Percentiles rank a stretch among this genome's conserved stretches.
These are phyloP conservation scores for Pandemis cinnamomeana DNA, from an alignment of 2,888 invertebrate species.

Conservation along the genomic window DNA sequence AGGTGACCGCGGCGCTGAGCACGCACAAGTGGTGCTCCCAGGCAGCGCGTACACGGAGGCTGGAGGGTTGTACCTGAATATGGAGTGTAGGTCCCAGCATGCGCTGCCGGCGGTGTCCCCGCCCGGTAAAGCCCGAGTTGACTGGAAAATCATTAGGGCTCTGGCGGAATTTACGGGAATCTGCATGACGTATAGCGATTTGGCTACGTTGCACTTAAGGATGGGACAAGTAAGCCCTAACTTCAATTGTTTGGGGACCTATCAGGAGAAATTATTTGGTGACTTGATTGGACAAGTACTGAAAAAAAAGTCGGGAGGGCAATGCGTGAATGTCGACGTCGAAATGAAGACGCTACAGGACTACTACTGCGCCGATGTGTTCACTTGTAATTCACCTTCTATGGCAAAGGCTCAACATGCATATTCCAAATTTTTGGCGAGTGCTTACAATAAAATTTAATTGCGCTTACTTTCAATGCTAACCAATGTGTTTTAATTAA, in stretches of 20 bases:
- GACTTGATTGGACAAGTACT: slow-evolving; percentile 52
- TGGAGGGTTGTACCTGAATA: slow-evolving; percentile 96
- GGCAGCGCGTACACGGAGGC: slow-evolving; percentile 99
- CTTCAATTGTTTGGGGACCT: slow-evolving; percentile 58
- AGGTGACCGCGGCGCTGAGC: slow-evolving; percentile 95
- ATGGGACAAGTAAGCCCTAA: slow-evolving; percentile 72
- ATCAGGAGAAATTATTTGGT: slow-evolving; percentile 61
- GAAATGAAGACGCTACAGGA: slow-evolving; percentile 63
- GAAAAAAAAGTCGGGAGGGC: background rate
- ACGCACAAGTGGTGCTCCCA: slow-evolving; percentile 95
- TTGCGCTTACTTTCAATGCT: slow-evolving; percentile 11
- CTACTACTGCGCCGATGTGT: slow-evolving; percentile 75
- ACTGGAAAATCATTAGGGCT: slow-evolving; percentile 96
- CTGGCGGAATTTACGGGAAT: slow-evolving; percentile 67
- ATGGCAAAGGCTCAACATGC: slow-evolving; percentile 71
- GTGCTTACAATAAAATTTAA: slow-evolving; percentile 54
- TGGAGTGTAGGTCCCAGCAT: slow-evolving; percentile 97
- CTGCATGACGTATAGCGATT: slow-evolving; percentile 62
- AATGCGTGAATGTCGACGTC: slow-evolving; percentile 51
- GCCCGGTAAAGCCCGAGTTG: slow-evolving; percentile 96
- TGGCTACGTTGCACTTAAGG: slow-evolving; percentile 57
- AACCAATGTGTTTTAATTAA: background rate
- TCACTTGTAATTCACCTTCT: slow-evolving; percentile 69
- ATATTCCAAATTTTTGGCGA: slow-evolving; percentile 50
- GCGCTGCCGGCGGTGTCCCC: slow-evolving; percentile 94